Evolutionary conservation across 2,113 vertebrate genomes (phyloP).

Genomic region (Setophaga kirtlandii): DNA sequence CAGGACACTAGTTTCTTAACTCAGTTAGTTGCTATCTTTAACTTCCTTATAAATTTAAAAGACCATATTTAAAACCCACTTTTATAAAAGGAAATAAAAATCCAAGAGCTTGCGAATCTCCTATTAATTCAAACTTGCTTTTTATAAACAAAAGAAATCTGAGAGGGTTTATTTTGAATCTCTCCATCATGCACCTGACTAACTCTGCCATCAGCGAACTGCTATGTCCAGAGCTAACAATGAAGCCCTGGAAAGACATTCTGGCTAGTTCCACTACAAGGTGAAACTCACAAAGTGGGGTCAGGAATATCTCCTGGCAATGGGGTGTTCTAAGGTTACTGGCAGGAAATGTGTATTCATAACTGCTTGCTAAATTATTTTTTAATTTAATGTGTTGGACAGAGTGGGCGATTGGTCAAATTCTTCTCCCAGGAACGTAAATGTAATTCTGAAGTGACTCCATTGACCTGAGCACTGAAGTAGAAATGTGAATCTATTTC

Average conservation of each 20-base stretch:
- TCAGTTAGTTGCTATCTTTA: neutral
- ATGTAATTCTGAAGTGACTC: slow-evolving; percentile 35
- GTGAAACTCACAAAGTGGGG: neutral
- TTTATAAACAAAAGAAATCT: neutral
- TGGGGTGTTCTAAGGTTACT: neutral
- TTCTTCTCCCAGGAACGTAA: neutral
- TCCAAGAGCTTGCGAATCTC: neutral
- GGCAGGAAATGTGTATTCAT: slow-evolving; percentile 29
- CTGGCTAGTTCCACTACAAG: neutral
- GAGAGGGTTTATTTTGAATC: neutral
- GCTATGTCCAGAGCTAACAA: neutral
- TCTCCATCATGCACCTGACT: neutral
- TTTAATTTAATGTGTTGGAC: neutral
- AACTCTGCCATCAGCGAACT: neutral
- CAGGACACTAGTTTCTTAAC: neutral
- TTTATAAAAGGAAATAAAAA: neutral
- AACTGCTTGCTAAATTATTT: slow-evolving; percentile 34
- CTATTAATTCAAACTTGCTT: neutral
- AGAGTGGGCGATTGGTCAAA: neutral
- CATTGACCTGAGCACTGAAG: slow-evolving; percentile 37
- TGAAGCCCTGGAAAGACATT: neutral
- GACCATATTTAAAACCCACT: neutral
- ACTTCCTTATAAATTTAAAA: neutral
- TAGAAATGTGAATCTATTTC: slow-evolving; percentile 46
- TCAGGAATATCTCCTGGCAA: neutral